phyloP scores from a whole-genome alignment of 92 coral and sea anemone species.

The Epizoanthus stellaris region DNA sequence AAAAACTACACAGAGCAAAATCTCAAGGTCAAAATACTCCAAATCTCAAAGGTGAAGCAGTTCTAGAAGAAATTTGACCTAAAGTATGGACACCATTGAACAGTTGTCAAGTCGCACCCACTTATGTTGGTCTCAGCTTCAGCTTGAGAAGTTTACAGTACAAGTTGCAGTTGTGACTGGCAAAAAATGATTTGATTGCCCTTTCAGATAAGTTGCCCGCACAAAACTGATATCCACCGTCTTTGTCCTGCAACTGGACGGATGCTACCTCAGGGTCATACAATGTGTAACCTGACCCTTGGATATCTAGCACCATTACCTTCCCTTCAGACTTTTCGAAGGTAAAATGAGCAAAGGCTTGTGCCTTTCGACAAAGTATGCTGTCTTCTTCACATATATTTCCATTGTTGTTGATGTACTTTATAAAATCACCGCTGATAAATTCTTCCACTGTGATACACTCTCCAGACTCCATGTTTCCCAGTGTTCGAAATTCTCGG shows the following conservation, averaged over 20 bases:
- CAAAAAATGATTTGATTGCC: slow-evolving; percentile 58
- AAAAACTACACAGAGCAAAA: too few relatives aligned
- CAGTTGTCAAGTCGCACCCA: too few relatives aligned
- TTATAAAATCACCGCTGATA: too few relatives aligned
- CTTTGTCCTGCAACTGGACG: slow-evolving; percentile 37
- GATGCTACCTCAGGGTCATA: slow-evolving; percentile 72
- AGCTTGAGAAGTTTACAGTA: slow-evolving; percentile 50
- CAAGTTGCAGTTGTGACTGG: slow-evolving; percentile 53
- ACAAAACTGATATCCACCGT: slow-evolving; percentile 65
- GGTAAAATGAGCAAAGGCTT: slow-evolving; percentile 62
- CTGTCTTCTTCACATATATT: slow-evolving; percentile 59
- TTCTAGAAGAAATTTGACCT: too few relatives aligned
- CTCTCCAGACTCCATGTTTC: slow-evolving; percentile 17
- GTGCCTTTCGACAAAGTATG: slow-evolving; percentile 57
- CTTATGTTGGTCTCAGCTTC: slow-evolving; percentile 50
- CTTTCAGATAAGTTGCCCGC: slow-evolving; percentile 61
- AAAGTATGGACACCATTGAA: too few relatives aligned
- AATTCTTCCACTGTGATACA: too few relatives aligned
- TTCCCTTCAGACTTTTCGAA: slow-evolving; percentile 59
- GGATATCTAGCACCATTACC: slow-evolving; percentile 59
- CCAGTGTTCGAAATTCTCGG: not conserved
- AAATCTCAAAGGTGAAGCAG: too few relatives aligned
- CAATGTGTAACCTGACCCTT: slow-evolving; percentile 62
- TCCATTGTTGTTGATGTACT: slow-evolving; percentile 58
- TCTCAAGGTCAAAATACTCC: too few relatives aligned